Base-by-base conservation (phyloP, 2,888 invertebrate species). In the Icerya purchasi region DNA sequence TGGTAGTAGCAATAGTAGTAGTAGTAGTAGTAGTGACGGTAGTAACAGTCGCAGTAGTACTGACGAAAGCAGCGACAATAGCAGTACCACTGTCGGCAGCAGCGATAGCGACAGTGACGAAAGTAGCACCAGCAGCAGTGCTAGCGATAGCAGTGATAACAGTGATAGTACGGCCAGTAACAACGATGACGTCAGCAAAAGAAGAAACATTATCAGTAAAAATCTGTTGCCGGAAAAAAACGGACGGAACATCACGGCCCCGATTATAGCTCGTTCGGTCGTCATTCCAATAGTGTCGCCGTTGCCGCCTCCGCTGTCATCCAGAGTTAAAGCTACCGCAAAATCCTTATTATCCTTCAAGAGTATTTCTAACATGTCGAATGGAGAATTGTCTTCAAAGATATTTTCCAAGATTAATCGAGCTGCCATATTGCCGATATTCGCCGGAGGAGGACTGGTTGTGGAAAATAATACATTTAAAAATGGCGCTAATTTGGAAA, bases 61-160 rank as follows among this genome's bases (percentile, higher is more conserved):
- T 57, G 65, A 57, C 62, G 63, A 56, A 63, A 61, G 58, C 51
- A 55, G 59, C 25, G 62, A 64, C 36, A 65, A 62, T 51, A 63
- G 61, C 56, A 49, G 25, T 50, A 53, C 49, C 51, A 59, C 63
- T 55, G 61, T 62, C 56, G 67, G 66, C 50, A 62, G 63, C 22
- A 64, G 61, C 66, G 68, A 69, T 66, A 68, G 68, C 66, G 69
- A 22, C 23, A 58, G 60, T 56, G 57, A 56, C 54, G 57, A 61
- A 53, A 59, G 59, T 25, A 60, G 61, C 25, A 53, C 50, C 14
- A 58, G 58, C 49, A 60, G 59, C 66, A 69, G 69, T 66, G 68
- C 67, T 66, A 69, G 22, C 23, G 57, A 58, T 58, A 58, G 58
- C 54, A 58, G 62, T 53, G 59, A 57, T 25, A 60, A 60, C 25